phyloP scores from a whole-genome alignment of 2,888 invertebrate genomes.

The Acrocyrtus sp. region DNA sequence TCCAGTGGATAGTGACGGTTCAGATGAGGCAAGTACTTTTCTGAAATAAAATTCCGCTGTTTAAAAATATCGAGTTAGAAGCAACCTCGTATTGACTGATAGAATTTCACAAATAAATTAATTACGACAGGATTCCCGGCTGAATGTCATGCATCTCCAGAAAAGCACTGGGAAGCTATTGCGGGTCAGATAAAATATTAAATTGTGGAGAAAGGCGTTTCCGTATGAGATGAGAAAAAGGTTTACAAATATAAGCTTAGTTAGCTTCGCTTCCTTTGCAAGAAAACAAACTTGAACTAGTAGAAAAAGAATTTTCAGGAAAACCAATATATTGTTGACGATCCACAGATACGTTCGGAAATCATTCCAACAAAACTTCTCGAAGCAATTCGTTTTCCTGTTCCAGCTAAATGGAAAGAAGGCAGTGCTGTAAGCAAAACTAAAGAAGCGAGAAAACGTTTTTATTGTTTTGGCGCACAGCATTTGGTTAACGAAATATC shows the following conservation, averaged over 20 bases:
- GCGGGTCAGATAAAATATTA: slow-evolving; percentile 1
- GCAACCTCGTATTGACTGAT: background rate
- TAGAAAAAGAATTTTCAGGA: slow-evolving; percentile 4
- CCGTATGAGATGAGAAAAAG: slow-evolving; percentile 3
- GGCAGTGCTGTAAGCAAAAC: background rate
- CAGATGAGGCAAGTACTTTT: background rate
- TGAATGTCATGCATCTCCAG: slow-evolving; percentile 2
- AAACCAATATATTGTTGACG: slow-evolving; percentile 3
- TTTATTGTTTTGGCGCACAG: slow-evolving; percentile 1
- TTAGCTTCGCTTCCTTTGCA: background rate
- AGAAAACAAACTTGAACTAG: background rate
- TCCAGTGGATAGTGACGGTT: slow-evolving; percentile 6
- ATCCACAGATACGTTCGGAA: background rate
- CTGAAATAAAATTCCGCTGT: background rate
- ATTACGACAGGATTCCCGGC: background rate
- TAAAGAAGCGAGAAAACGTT: slow-evolving; percentile 3
- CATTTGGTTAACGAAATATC: background rate
- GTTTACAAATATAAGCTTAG: slow-evolving; percentile 9
- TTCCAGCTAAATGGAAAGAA: slow-evolving; percentile 23
- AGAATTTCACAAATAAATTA: background rate
- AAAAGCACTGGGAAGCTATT: slow-evolving; percentile 1
- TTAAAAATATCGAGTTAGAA: background rate
- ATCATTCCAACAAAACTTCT: background rate
- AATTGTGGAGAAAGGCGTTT: slow-evolving; percentile 4
- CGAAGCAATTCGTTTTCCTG: background rate